Evolutionary conservation across 2,888 invertebrate genomes (phyloP), one percentile per base, ranked within the genome.

Genomic region (Rhopalosiphum nymphaeae): DNA sequence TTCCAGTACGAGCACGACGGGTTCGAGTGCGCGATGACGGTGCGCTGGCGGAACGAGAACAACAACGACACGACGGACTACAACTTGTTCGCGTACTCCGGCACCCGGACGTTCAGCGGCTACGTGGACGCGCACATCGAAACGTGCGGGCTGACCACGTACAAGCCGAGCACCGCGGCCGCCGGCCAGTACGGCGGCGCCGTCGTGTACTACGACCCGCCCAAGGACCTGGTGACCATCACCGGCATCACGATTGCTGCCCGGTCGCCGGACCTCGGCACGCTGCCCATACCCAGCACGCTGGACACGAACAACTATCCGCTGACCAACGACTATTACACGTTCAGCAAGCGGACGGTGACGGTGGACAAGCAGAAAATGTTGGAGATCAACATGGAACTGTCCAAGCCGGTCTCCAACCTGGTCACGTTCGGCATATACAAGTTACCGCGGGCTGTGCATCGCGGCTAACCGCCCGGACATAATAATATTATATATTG

Each of bases 31-130:
- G 56, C 95, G 26, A 95, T 96, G 91, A 91, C 95, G 29, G 94
- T 95, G 29, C 91, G 95, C 21, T 89, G 94, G 44, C 49, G 56
- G 3, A 92, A 93, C 67, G 89, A 93, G 89, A 94, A 94, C 92
- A 88, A 94, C 57, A 91, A 91, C 85, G 53, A 26, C 25, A 85
- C 89, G 29, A 25, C 94, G 36, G 95, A 95, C 92, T 96, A 96
- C 92, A 95, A 95, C 49, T 95, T 96, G 10, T 94, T 95, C 0
- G 95, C 95, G 84, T 96, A 95, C 94, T 95, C 95, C 91, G 96
- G 96, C 1, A 89, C 94, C 0, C 95, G 95, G 10, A 56, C 92
- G 0, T 95, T 95, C 42, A 95, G 95, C 21, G 49, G 10, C 0
- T 94, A 95, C 0, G 94, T 95, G 21, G 86, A 94, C 29, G 95